Evolutionary conservation across 2,113 vertebrate species (phyloP).

Genomic region (Hemiscyllium ocellatum): DNA sequence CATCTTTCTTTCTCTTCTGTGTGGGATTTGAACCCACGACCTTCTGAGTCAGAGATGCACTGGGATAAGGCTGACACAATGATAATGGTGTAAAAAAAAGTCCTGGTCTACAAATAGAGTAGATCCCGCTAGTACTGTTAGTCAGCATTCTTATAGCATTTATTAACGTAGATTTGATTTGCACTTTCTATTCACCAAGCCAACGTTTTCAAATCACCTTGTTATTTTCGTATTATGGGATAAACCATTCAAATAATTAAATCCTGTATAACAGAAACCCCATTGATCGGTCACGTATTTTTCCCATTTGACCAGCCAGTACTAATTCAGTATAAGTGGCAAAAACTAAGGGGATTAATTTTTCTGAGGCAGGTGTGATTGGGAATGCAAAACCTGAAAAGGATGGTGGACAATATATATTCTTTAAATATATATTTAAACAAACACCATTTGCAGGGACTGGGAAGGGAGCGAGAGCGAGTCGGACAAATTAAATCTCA

Average conservation of each 20-base stretch:
- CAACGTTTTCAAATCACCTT: not conserved
- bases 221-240: not conserved
- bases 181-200: not conserved
- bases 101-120: not conserved
- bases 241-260: not conserved
- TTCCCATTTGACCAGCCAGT: not conserved
- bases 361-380: not conserved
- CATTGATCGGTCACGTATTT: not conserved
- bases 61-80: not conserved
- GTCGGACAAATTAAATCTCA: no score
- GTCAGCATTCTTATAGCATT: not conserved
- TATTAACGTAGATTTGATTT: not conserved
- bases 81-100: not conserved
- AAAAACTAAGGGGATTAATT: not conserved
- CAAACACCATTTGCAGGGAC: not conserved
- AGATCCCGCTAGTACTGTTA: not conserved
- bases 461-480: no score
- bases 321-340: not conserved
- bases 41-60: not conserved
- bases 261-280: not conserved
- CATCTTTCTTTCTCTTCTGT: not conserved
- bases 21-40: not conserved
- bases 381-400: not conserved
- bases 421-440: not conserved
- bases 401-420: not conserved